Conservation (phyloP, 2,888 invertebrate species). For the Agonopterix subpropinquella region DNA sequence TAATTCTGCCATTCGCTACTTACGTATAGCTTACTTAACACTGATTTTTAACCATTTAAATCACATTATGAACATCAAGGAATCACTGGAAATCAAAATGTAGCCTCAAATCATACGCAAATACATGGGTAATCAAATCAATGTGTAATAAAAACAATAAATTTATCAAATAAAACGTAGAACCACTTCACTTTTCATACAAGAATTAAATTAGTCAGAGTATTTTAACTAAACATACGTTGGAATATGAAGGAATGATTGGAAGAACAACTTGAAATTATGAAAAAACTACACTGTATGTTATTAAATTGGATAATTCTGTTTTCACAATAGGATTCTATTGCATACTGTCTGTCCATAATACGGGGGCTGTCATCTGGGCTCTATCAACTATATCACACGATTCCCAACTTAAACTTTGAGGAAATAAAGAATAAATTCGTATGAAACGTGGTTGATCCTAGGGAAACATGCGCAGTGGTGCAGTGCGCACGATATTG, state of each 20-base stretch:
- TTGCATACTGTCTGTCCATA: constrained; percentile 53
- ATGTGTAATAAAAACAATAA: background rate
- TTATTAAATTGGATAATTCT: constrained; percentile 20
- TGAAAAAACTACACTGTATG: constrained; percentile 7
- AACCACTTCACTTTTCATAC: background rate
- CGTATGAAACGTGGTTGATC: constrained; percentile 9
- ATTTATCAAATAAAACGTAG: background rate
- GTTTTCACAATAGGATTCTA: constrained; percentile 38
- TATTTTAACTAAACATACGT: background rate
- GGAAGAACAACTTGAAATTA: constrained; percentile 1
- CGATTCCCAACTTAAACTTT: constrained; percentile 7
- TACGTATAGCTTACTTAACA: too few relatives aligned
- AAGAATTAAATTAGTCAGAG: background rate
- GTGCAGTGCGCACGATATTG: constrained; percentile 70
- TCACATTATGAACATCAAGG: too few relatives aligned
- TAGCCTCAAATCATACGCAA: too few relatives aligned
- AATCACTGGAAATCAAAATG: too few relatives aligned
- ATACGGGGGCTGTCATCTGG: constrained; percentile 56
- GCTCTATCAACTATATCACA: constrained; percentile 15
- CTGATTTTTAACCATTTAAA: too few relatives aligned
- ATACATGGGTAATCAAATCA: background rate
- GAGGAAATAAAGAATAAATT: constrained; percentile 20
- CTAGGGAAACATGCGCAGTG: constrained; percentile 65
- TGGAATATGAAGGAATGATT: background rate
- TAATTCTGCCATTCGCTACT: too few relatives aligned